Conservation (phyloP, 2,797 vertebrate species). For the Sternarchorhynchus goeldii region DNA sequence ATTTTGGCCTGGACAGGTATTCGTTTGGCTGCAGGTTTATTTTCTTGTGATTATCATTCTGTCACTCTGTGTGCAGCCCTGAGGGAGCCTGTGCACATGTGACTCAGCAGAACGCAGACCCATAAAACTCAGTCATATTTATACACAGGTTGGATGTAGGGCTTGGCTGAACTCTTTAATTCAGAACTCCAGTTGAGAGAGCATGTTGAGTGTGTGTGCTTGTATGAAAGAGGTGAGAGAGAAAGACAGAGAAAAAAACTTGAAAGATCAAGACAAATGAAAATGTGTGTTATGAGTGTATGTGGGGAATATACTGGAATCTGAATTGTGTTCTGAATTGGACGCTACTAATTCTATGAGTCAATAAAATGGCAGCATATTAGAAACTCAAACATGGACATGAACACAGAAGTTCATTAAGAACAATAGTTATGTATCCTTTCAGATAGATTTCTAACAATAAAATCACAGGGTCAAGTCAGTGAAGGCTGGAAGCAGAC, state of each 20-base stretch:
- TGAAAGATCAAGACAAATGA: too few species aligned
- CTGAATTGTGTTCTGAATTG: too few species aligned
- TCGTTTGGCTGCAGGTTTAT: constrained; percentile 29
- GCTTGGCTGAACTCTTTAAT: constrained; percentile 2
- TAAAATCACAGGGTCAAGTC: constrained; percentile 13
- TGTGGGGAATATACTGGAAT: too few species aligned
- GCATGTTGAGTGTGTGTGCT: constrained; percentile 1
- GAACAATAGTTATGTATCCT: constrained; percentile 15
- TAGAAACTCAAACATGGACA: constrained; percentile 37
- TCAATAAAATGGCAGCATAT: not conserved
- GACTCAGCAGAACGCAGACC: constrained; percentile 66
- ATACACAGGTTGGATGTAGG: constrained; percentile 43
- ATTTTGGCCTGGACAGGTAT: not conserved
- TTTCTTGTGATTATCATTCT: constrained; percentile 31
- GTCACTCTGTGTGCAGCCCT: constrained; percentile 35
- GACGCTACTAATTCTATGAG: too few species aligned
- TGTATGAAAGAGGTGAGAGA: not conserved
- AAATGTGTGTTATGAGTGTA: too few species aligned
- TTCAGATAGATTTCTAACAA: constrained; percentile 34
- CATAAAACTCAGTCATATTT: constrained; percentile 64
- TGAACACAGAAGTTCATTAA: constrained; percentile 35
- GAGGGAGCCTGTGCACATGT: constrained; percentile 64
- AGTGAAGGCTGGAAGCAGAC: too few species aligned
- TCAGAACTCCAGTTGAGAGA: constrained; percentile 14
- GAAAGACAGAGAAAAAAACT: not conserved